phyloP scores from a whole-genome alignment of 2,888 invertebrate genomes.

The Synanthedon andrenaeformis region DNA sequence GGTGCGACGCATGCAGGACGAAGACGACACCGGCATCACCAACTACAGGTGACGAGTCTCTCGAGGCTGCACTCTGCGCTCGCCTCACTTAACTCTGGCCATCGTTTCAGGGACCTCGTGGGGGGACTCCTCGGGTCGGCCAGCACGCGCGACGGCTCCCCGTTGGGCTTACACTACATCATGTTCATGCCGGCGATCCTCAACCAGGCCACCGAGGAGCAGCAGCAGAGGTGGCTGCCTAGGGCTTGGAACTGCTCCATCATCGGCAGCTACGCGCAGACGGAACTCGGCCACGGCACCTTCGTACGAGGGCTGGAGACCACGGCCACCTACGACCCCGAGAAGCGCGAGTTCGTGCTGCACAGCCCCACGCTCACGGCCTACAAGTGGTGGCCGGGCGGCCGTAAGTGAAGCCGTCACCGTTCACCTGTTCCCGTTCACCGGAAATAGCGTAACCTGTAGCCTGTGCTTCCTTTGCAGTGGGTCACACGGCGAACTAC shows the following conservation, averaged over 20 bases:
- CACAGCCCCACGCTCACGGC: constrained; percentile 89
- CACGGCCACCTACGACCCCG: constrained; percentile 88
- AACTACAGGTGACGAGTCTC: constrained; percentile 76
- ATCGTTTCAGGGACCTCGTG: constrained; percentile 56
- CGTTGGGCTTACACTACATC: constrained; percentile 81
- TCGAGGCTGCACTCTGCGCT: background rate
- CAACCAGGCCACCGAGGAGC: constrained; percentile 87
- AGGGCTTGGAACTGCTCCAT: constrained; percentile 84
- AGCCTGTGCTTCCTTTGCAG: constrained; percentile 50
- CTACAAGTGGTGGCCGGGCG: constrained; percentile 98
- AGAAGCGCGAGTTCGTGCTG: constrained; percentile 86
- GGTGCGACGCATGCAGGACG: constrained; percentile 72
- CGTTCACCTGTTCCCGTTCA: background rate
- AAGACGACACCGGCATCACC: constrained; percentile 75
- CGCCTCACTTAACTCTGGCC: background rate
- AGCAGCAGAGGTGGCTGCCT: constrained; percentile 86
- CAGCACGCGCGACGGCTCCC: constrained; percentile 75
- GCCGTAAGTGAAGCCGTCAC: constrained; percentile 73
- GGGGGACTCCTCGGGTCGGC: constrained; percentile 74
- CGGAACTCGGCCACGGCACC: constrained; percentile 95
- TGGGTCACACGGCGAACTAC: constrained; percentile 93
- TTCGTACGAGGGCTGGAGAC: constrained; percentile 94
- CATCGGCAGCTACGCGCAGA: constrained; percentile 95
- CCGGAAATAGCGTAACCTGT: background rate
- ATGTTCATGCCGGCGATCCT: constrained; percentile 93